Percentiles rank a stretch among this genome's conserved stretches.
These are phyloP conservation scores for Pogonomyrmex californicus DNA, from an alignment of 1,140 invertebrate species.

Conservation along the genomic window DNA sequence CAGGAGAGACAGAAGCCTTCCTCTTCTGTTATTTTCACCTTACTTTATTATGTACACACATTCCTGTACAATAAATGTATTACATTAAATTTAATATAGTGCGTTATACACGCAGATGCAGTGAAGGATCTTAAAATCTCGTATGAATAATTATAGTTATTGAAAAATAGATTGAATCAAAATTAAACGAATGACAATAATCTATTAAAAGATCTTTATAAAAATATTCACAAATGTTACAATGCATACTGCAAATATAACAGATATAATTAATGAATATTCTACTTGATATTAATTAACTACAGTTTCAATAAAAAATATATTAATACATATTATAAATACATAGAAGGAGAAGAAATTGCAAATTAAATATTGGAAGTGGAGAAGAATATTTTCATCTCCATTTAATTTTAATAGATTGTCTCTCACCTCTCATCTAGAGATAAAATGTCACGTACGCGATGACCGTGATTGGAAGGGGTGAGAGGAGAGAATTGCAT, in stretches of 20 bases:
- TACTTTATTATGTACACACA: not conserved
- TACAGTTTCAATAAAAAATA: not conserved
- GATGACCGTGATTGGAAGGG: conserved; percentile 76
- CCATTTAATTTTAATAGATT: conserved; percentile 17
- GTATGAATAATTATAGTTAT: not conserved
- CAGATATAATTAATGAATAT: not conserved
- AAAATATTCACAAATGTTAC: not conserved
- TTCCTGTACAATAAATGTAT: not conserved
- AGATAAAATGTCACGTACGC: conserved; percentile 68
- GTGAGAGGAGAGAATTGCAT: conserved; percentile 78
- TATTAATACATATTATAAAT: too few species aligned
- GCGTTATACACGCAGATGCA: too few species aligned
- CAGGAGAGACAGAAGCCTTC: conserved; percentile 48
- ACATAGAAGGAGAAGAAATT: not conserved
- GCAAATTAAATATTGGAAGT: not conserved
- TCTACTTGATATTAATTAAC: not conserved
- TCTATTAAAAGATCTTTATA: not conserved
- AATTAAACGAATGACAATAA: not conserved
- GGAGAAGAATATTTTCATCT: not conserved
- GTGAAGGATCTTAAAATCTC: not conserved
- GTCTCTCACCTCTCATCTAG: conserved; percentile 54
- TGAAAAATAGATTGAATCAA: not conserved
- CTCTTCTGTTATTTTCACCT: conserved; percentile 8
- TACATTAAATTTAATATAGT: not conserved
- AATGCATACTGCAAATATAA: not conserved